phyloP scores from a whole-genome alignment of 2,113 vertebrate species.

The Nannobrachium achirus region DNA sequence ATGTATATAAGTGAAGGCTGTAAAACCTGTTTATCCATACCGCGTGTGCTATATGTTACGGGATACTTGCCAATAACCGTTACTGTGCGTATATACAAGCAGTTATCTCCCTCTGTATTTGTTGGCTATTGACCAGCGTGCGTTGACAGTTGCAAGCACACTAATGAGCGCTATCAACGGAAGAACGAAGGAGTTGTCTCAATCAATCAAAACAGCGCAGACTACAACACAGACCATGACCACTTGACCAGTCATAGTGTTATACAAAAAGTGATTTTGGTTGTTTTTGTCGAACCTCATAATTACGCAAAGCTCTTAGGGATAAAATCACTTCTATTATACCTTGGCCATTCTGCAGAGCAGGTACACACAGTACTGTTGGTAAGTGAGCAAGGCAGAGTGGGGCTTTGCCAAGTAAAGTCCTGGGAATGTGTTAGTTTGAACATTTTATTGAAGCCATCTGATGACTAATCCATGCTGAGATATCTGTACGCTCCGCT shows the following conservation, averaged over 20 bases:
- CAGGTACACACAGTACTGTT: slow-evolving; percentile 58
- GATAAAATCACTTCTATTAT: background rate
- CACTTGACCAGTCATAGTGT: background rate
- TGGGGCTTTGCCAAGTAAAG: slow-evolving; percentile 56
- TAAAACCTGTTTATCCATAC: background rate
- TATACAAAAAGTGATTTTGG: slow-evolving; percentile 3
- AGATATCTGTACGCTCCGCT: slow-evolving; percentile 72
- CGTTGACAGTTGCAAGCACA: background rate
- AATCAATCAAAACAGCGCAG: slow-evolving; percentile 9
- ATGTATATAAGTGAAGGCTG: background rate
- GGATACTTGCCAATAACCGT: background rate
- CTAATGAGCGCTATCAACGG: background rate
- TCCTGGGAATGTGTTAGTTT: slow-evolving; percentile 66
- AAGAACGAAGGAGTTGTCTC: slow-evolving; percentile 26
- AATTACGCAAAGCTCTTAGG: slow-evolving; percentile 21
- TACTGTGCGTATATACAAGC: background rate
- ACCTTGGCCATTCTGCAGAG: slow-evolving; percentile 45
- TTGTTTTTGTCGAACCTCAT: slow-evolving; percentile 18
- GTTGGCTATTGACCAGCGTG: slow-evolving; percentile 1
- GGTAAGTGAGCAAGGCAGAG: slow-evolving; percentile 51
- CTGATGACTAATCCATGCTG: slow-evolving; percentile 79
- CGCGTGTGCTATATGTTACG: background rate
- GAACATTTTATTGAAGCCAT: slow-evolving; percentile 79
- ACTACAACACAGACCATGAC: slow-evolving; percentile 21
- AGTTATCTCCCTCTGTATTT: background rate